Conservation (phyloP, 2,888 invertebrate genomes). For the Dorcus parallelipipedus region DNA sequence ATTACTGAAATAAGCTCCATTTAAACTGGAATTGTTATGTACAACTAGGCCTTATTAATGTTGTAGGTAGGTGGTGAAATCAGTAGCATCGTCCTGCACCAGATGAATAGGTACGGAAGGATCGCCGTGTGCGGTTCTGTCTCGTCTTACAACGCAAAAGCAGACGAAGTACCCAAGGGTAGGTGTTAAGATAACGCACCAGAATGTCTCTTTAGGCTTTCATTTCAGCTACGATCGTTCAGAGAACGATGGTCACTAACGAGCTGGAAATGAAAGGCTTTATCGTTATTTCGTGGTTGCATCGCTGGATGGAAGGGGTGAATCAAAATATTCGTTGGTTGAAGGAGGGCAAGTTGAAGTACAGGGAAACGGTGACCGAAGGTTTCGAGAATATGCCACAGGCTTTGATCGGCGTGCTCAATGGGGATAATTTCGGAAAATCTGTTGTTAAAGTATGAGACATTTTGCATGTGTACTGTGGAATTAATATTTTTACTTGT, state of each 20-base stretch:
- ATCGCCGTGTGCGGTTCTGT: constrained; percentile 66
- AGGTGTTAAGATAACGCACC: neutral
- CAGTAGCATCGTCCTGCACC: constrained; percentile 56
- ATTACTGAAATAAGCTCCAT: neutral
- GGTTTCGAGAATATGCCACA: constrained; percentile 73
- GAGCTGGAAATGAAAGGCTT: constrained; percentile 66
- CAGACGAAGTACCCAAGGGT: neutral
- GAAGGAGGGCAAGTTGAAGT: constrained; percentile 63
- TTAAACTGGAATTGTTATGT: neutral
- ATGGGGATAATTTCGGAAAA: constrained; percentile 69
- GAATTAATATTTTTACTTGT: neutral
- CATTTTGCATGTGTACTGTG: neutral
- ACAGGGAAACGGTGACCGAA: constrained; percentile 63
- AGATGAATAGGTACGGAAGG: constrained; percentile 62
- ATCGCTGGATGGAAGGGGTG: constrained; percentile 61
- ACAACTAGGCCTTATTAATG: no score
- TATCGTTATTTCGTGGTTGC: constrained; percentile 52
- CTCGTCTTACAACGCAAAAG: constrained; percentile 55
- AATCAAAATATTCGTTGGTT: constrained; percentile 61
- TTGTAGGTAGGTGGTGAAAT: constrained; percentile 63
- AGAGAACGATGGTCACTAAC: constrained; percentile 54
- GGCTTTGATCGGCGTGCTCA: constrained; percentile 61
- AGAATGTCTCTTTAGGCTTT: neutral
- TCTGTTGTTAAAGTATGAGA: constrained; percentile 58
- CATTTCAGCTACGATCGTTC: constrained; percentile 50